phyloP scores from a whole-genome alignment of 2,113 vertebrate species.

The Hemicordylus capensis region DNA sequence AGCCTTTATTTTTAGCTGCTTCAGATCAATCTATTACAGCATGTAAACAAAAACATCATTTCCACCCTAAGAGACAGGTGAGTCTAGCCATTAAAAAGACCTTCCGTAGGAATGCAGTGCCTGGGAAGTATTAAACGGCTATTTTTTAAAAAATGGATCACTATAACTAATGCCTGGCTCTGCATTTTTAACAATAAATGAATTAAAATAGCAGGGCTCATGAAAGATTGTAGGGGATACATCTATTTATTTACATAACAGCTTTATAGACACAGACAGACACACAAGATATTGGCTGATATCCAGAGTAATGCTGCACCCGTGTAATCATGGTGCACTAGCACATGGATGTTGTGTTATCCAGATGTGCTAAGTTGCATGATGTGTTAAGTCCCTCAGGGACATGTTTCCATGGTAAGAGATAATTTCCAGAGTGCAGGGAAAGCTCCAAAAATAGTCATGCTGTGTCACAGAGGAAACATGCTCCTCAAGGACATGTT shows the following conservation, averaged over 20 bases:
- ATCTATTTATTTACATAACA: background rate
- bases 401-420: too few relatives aligned
- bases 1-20: constrained; percentile 16
- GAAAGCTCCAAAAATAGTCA: too few relatives aligned
- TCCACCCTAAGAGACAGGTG: constrained; percentile 1
- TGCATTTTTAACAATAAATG: background rate
- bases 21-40: background rate
- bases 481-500: too few relatives aligned
- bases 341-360: too few relatives aligned
- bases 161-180: background rate
- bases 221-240: background rate
- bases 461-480: too few relatives aligned
- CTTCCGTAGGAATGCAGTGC: background rate
- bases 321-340: too few relatives aligned
- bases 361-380: too few relatives aligned
- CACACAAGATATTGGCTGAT: too few relatives aligned
- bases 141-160: background rate
- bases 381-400: too few relatives aligned
- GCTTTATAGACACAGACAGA: background rate
- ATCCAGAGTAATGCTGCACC: too few relatives aligned
- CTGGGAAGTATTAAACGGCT: background rate
- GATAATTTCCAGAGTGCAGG: too few relatives aligned
- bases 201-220: background rate
- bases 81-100: background rate
- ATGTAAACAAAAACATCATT: constrained; percentile 8